These are phyloP conservation scores for Lampris megalopsis DNA, from an alignment of 2,113 vertebrate genomes.

Conservation along the genomic window DNA sequence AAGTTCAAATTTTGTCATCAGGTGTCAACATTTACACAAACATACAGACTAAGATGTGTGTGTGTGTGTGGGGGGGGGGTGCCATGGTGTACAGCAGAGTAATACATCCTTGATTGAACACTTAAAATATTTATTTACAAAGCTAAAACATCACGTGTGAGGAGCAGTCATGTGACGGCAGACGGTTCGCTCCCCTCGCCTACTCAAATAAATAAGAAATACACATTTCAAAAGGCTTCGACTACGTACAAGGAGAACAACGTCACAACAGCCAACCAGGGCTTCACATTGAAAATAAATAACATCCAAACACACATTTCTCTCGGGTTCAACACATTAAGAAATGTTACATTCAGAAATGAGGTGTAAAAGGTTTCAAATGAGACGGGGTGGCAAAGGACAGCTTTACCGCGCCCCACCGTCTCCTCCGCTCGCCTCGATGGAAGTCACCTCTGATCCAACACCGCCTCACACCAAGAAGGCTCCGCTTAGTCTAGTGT, in stretches of 20 bases:
- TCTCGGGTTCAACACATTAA: conserved; percentile 61
- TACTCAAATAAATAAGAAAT: conserved; percentile 72
- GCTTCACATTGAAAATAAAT: conserved; percentile 81
- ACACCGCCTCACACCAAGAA: no score
- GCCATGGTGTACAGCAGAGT: conserved; percentile 46
- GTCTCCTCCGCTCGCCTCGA: no score
- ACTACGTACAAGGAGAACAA: conserved; percentile 53
- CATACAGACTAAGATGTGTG: conserved; percentile 30
- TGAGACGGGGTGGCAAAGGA: conserved; percentile 19
- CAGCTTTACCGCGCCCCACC: not conserved
- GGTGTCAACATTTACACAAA: conserved; percentile 27
- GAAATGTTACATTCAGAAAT: conserved; percentile 74
- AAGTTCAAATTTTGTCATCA: conserved; percentile 11
- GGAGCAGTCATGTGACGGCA: conserved; percentile 25
- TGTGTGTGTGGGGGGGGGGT: not conserved
- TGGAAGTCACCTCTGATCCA: no score
- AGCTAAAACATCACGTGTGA: conserved; percentile 39
- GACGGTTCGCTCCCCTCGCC: conserved; percentile 20
- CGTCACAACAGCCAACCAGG: conserved; percentile 71
- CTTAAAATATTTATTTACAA: conserved; percentile 56
- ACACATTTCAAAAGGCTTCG: conserved; percentile 12
- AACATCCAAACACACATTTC: conserved; percentile 61
- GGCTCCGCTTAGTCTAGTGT: no score
- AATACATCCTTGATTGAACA: conserved; percentile 41
- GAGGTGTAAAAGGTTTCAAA: conserved; percentile 63